A percentile compares a stretch with the other conserved stretches of the same genome.
Conservation (phyloP, 1,140 invertebrate genomes). For the Alviniconcha marisindica region DNA sequence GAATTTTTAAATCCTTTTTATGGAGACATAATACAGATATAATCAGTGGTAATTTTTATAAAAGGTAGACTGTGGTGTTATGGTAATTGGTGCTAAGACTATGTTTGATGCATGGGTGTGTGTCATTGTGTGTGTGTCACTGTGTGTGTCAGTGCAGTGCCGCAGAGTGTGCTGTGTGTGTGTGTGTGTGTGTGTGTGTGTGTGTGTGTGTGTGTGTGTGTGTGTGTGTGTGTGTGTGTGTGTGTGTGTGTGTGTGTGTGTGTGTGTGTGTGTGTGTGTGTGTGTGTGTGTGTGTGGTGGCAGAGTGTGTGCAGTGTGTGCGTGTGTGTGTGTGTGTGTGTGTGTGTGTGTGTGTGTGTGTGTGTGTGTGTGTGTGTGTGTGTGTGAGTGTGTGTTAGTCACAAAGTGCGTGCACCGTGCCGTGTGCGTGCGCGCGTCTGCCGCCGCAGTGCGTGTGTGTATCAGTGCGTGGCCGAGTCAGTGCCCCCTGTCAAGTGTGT, state of each 20-base stretch:
- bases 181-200: conserved; percentile 5
- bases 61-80: no score
- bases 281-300: conserved; percentile 14
- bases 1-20: no score
- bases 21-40: no score
- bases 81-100: no score
- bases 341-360: neutral
- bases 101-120: no score
- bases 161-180: neutral
- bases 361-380: neutral
- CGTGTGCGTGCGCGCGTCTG: no score
- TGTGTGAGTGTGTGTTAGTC: neutral
- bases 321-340: neutral
- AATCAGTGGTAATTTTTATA: no score
- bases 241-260: conserved; percentile 11
- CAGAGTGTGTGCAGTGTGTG: no score
- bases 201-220: conserved; percentile 6
- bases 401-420: neutral
- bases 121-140: neutral
- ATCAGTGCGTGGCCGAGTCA: neutral
- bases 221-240: neutral
- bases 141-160: neutral
- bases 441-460: neutral
- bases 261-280: neutral
- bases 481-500: neutral